A percentile compares a stretch with the other conserved stretches of the same genome.
Conservation (phyloP, 2,888 invertebrate genomes). For the Pandemis corylana region DNA sequence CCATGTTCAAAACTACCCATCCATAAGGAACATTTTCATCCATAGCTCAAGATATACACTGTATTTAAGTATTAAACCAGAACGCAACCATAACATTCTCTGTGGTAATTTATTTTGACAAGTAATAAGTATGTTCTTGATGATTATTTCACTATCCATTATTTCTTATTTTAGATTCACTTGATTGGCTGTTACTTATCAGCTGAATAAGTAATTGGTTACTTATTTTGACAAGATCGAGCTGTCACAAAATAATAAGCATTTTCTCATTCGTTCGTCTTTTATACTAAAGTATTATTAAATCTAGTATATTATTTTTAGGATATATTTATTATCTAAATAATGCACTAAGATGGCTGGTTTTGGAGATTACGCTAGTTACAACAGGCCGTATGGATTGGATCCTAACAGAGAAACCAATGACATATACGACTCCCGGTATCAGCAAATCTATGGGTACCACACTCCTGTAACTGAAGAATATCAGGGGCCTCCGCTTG, state of each 20-base stretch:
- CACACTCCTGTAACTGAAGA: slow-evolving; percentile 79
- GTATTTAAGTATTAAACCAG: not conserved
- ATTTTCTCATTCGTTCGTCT: slow-evolving; percentile 12
- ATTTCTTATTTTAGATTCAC: not conserved
- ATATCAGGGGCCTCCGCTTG: slow-evolving; percentile 78
- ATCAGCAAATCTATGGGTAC: slow-evolving; percentile 81
- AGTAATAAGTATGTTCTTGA: slow-evolving; percentile 10
- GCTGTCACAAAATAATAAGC: not conserved
- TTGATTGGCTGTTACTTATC: slow-evolving; percentile 1
- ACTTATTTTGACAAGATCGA: not conserved
- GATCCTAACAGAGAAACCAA: slow-evolving; percentile 77
- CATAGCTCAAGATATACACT: too few relatives aligned
- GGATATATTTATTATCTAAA: slow-evolving; percentile 34
- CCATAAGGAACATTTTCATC: too few relatives aligned
- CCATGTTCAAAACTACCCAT: too few relatives aligned
- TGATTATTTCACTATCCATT: not conserved
- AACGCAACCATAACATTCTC: not conserved
- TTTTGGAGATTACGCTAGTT: slow-evolving; percentile 75
- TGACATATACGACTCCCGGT: slow-evolving; percentile 79
- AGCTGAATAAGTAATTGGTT: slow-evolving; percentile 1
- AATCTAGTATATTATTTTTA: slow-evolving; percentile 29
- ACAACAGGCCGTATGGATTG: slow-evolving; percentile 75
- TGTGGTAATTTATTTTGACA: slow-evolving; percentile 17
- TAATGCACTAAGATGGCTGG: slow-evolving; percentile 71
- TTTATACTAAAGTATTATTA: slow-evolving; percentile 38